Evolutionary conservation across 2,888 invertebrate species (phyloP).

Genomic region (Cordilura impudica): DNA sequence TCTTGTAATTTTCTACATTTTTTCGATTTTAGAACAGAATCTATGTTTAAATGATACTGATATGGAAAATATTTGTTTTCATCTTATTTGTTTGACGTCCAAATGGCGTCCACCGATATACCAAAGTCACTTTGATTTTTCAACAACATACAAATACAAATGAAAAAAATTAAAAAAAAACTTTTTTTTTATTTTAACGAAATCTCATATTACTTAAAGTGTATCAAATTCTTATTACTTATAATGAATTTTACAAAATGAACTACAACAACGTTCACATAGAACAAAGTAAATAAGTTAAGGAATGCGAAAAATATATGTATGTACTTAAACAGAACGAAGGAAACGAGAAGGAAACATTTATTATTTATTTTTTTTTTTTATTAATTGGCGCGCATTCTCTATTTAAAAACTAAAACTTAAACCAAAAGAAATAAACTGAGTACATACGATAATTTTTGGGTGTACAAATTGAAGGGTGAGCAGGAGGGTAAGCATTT

Average conservation of each 20-base stretch:
- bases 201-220: slow-evolving; percentile 64
- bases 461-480: background rate
- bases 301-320: slow-evolving; percentile 39
- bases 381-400: slow-evolving; percentile 42
- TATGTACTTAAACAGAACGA: background rate
- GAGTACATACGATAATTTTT: too few relatives aligned
- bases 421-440: background rate
- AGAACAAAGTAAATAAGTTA: slow-evolving; percentile 35
- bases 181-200: slow-evolving; percentile 49
- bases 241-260: slow-evolving; percentile 64
- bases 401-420: background rate
- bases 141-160: slow-evolving; percentile 11
- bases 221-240: slow-evolving; percentile 65
- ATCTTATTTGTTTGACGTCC: slow-evolving; percentile 42
- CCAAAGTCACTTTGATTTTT: slow-evolving; percentile 57
- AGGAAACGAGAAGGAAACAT: too few relatives aligned
- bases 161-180: slow-evolving; percentile 29
- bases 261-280: slow-evolving; percentile 47
- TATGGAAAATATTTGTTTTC: background rate
- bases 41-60: slow-evolving; percentile 13
- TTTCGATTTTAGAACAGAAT: too few relatives aligned
- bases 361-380: slow-evolving; percentile 11
- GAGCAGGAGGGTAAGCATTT: background rate
- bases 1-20: too few relatives aligned
- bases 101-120: slow-evolving; percentile 56